Conservation (phyloP, 1,140 invertebrate species). For the Euglossa dilemma region DNA sequence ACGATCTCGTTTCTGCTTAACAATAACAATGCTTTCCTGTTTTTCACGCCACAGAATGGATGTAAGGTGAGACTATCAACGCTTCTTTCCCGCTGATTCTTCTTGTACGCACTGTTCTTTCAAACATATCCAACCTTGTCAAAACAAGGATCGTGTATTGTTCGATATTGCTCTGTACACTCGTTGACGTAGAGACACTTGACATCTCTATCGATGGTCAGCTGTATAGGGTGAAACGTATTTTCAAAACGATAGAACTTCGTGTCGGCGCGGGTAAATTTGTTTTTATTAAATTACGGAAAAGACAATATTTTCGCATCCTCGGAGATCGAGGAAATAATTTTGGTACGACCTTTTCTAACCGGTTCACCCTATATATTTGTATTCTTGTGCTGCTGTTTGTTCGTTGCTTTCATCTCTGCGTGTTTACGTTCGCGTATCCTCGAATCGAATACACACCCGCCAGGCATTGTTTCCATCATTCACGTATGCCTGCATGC, state of each 20-base stretch:
- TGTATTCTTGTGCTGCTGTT: not conserved
- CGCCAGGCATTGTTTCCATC: not conserved
- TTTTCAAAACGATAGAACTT: not conserved
- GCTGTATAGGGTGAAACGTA: not conserved
- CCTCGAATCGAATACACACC: not conserved
- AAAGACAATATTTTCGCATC: not conserved
- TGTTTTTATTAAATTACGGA: not conserved
- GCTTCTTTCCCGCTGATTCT: conserved; percentile 43
- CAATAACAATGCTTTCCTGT: conserved; percentile 65
- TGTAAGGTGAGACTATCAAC: conserved; percentile 76
- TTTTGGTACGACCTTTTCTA: not conserved
- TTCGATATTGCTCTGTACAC: not conserved
- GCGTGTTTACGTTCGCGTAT: conserved; percentile 1
- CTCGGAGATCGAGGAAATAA: not conserved
- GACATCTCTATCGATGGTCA: not conserved
- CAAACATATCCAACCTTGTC: not conserved
- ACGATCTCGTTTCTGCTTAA: conserved; percentile 56
- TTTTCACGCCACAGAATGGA: conserved; percentile 76
- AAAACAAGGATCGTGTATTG: not conserved
- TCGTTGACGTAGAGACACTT: not conserved
- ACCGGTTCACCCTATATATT: not conserved
- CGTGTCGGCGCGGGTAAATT: not conserved
- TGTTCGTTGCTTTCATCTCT: conserved; percentile 27
- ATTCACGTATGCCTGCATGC: conserved; percentile 19
- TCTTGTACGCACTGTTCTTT: not conserved